phyloP scores from a whole-genome alignment of 2,888 invertebrate species.

The Pollenia griseotomentosa region DNA sequence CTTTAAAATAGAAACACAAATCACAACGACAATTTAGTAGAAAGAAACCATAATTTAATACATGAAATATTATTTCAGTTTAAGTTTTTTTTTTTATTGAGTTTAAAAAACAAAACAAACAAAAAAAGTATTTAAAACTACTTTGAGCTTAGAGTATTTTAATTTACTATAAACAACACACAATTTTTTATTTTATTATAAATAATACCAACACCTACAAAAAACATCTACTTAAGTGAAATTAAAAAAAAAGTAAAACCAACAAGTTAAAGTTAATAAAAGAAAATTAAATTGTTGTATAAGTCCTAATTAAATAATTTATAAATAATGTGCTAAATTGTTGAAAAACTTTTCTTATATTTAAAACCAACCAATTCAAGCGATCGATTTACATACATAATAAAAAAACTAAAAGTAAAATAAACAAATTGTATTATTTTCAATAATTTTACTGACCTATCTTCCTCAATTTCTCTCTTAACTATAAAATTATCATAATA shows the following conservation, averaged over 20 bases:
- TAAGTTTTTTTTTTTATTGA: not conserved
- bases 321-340: conserved; percentile 68
- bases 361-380: conserved; percentile 43
- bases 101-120: not conserved
- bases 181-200: not conserved
- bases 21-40: conserved; percentile 63
- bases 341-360: conserved; percentile 56
- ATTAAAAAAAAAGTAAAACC: conserved; percentile 5
- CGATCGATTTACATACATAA: conserved; percentile 10
- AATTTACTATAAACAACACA: conserved; percentile 11
- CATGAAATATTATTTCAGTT: conserved; percentile 18
- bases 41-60: conserved; percentile 28
- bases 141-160: conserved; percentile 57
- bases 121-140: conserved; percentile 48
- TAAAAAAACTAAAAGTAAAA: conserved; percentile 21
- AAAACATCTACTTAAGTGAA: conserved; percentile 38
- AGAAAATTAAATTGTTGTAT: conserved; percentile 42
- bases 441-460: conserved; percentile 22
- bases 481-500: conserved; percentile 12
- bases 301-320: conserved; percentile 46
- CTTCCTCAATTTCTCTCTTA: not conserved
- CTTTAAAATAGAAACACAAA: conserved; percentile 28
- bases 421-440: conserved; percentile 50
- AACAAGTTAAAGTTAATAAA: conserved; percentile 4
- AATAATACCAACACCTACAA: not conserved